Conservation (phyloP, 2,113 vertebrate genomes). For the Phoenicopterus ruber region DNA sequence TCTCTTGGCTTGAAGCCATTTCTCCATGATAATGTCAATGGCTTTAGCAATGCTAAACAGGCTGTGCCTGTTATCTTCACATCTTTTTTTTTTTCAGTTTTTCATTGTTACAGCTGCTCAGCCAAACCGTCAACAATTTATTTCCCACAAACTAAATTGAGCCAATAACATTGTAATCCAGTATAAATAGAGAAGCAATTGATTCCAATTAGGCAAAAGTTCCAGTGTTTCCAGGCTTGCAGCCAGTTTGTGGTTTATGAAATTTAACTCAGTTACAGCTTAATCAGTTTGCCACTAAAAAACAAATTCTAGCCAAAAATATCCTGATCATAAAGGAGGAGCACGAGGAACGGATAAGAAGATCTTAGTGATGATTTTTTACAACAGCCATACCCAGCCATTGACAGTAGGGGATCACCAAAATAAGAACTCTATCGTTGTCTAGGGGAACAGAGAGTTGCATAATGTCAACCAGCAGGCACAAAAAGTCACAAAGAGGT, state of each 20-base stretch:
- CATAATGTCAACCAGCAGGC: not conserved
- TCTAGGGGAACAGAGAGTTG: not conserved
- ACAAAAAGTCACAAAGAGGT: not conserved
- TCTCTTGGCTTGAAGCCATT: constrained; percentile 44
- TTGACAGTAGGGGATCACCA: not conserved
- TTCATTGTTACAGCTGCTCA: constrained; percentile 55
- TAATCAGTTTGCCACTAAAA: constrained; percentile 42
- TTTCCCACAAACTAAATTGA: constrained; percentile 56
- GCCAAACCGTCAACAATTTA: constrained; percentile 51
- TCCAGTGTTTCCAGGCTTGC: constrained; percentile 67
- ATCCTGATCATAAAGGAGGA: not conserved
- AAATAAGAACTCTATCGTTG: not conserved
- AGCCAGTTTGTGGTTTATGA: constrained; percentile 64
- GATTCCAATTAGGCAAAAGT: constrained; percentile 69
- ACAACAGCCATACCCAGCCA: not conserved
- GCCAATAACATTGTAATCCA: constrained; percentile 57
- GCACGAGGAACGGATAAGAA: not conserved
- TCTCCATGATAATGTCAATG: constrained; percentile 17
- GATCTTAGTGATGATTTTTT: not conserved
- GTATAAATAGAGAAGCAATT: constrained; percentile 60
- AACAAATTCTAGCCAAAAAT: not conserved
- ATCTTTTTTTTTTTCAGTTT: not conserved
- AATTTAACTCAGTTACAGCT: constrained; percentile 65
- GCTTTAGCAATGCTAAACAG: constrained; percentile 41
- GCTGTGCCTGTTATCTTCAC: constrained; percentile 14